Percentiles rank a stretch among this genome's conserved stretches.
Conservation (phyloP, 2,888 invertebrate genomes). For the Hofmannophila pseudospretella region DNA sequence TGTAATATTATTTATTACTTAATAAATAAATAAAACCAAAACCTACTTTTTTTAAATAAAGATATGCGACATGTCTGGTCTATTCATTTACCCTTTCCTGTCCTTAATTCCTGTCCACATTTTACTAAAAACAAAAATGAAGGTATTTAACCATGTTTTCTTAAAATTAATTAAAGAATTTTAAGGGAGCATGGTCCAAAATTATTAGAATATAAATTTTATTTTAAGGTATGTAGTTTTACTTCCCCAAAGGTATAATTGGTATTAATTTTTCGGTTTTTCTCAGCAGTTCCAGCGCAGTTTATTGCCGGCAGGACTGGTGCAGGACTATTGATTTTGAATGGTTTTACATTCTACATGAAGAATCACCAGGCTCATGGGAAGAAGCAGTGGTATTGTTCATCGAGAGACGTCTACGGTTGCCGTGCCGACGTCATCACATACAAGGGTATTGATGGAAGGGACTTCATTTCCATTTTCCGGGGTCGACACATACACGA, state of each 20-base stretch:
- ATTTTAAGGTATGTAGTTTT: slow-evolving; percentile 16
- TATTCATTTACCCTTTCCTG: slow-evolving; percentile 45
- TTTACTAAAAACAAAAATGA: slow-evolving; percentile 10
- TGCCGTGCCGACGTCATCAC: slow-evolving; percentile 70
- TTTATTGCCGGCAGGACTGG: slow-evolving; percentile 69
- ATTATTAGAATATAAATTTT: no score
- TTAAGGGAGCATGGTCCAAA: slow-evolving; percentile 22
- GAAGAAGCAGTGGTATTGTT: slow-evolving; percentile 72
- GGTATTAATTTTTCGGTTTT: slow-evolving; percentile 31
- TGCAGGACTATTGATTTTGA: slow-evolving; percentile 60
- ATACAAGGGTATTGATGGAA: slow-evolving; percentile 59
- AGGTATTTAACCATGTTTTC: slow-evolving; percentile 23
- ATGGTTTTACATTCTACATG: slow-evolving; percentile 71
- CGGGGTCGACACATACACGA: slow-evolving; percentile 64
- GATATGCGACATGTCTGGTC: slow-evolving; percentile 26
- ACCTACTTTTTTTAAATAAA: slow-evolving; percentile 31
- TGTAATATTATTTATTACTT: slow-evolving; percentile 17
- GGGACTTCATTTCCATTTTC: slow-evolving; percentile 69
- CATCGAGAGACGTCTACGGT: slow-evolving; percentile 65
- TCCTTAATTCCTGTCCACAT: slow-evolving; percentile 25
- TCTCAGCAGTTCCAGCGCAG: slow-evolving; percentile 64
- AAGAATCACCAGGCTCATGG: slow-evolving; percentile 72
- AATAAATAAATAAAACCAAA: slow-evolving; percentile 17
- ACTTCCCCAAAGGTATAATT: slow-evolving; percentile 13
- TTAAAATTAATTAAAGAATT: slow-evolving; percentile 16